Percentiles rank a stretch among this genome's conserved stretches.
phyloP scores from a whole-genome alignment of 2,113 vertebrate species.

The Dicentrarchus labrax region DNA sequence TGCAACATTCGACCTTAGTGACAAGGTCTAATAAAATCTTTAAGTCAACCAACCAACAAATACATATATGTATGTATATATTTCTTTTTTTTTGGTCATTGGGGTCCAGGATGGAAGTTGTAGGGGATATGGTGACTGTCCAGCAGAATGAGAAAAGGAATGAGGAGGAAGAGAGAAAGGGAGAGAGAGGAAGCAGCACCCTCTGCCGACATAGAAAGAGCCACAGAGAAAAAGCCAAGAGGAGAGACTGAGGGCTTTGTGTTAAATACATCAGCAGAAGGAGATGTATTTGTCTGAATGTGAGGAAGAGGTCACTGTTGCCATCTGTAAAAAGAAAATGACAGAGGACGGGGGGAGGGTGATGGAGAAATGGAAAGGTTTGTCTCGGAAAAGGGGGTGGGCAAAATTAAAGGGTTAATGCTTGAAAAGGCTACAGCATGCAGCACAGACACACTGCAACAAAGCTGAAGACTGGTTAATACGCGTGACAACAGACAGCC shows the following conservation, averaged over 20 bases:
- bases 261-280: slow-evolving; percentile 81
- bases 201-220: slow-evolving; percentile 77
- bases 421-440: slow-evolving; percentile 58
- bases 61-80: not conserved
- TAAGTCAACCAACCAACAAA: slow-evolving; percentile 26
- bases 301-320: slow-evolving; percentile 68
- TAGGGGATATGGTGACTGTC: slow-evolving; percentile 83
- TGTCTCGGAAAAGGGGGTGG: slow-evolving; percentile 23
- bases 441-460: slow-evolving; percentile 62
- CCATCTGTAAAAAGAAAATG: slow-evolving; percentile 75
- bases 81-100: slow-evolving; percentile 56
- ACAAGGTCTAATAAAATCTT: not conserved
- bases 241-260: slow-evolving; percentile 60
- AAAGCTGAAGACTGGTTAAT: slow-evolving; percentile 54
- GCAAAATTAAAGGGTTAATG: slow-evolving; percentile 51
- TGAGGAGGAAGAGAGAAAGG: slow-evolving; percentile 74
- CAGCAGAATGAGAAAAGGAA: slow-evolving; percentile 82
- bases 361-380: slow-evolving; percentile 34
- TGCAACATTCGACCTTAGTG: not conserved
- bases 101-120: slow-evolving; percentile 86
- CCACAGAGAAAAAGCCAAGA: slow-evolving; percentile 55
- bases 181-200: slow-evolving; percentile 74
- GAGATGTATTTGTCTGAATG: slow-evolving; percentile 82
- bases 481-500: slow-evolving; percentile 33
- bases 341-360: slow-evolving; percentile 35